Base-by-base conservation (phyloP, 2,797 vertebrate genomes). In the Microcaecilia unicolor region DNA sequence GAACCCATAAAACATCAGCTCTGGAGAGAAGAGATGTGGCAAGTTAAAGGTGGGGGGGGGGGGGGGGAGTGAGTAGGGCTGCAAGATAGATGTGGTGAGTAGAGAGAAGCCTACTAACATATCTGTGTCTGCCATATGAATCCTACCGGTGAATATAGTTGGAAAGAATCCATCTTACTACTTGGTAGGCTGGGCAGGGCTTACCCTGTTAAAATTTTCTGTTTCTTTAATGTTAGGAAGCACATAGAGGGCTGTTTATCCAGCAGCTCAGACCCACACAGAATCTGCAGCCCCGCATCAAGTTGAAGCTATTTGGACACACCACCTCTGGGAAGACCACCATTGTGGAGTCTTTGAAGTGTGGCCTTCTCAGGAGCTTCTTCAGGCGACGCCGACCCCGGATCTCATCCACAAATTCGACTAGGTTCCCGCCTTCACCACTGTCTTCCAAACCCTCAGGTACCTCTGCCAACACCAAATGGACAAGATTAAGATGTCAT, bases 311-410 rank as follows among this genome's bases (percentile, higher is more conserved):
- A 43, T 92, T 98, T 2, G 95, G 95, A 18, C 83, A 95, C 47
- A 81, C 86, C 0, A 88, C 87, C 0, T 49, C 90, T 0, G 93
- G 95, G 18, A 99, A 99, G 55, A 96, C 90, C 39, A 83, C 87
- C 1, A 81, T 99, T 1, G 81, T 99, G 44, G 95, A 99, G 51
- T 98, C 92, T 14, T 85, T 99, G 34, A 97, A 91, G 33, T 99
- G 95, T 0, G 94, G 95, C 25, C 89, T 98, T 52, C 71, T 99
- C 44, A 74, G 95, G 54, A 92, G 94, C 64, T 94, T 99, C 64
- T 99, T 99, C 74, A 80, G 90, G 41, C 84, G 93, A 41, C 84
- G 87, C 41, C 76, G 91, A 31, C 87, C 89, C 10, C 80, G 91
- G 7, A 72, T 92, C 1, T 78, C 84, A 18, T 86, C 85, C 34